These are phyloP conservation scores for Sebastes jordani DNA, from an alignment of 2,797 vertebrate species.

Conservation along the genomic window DNA sequence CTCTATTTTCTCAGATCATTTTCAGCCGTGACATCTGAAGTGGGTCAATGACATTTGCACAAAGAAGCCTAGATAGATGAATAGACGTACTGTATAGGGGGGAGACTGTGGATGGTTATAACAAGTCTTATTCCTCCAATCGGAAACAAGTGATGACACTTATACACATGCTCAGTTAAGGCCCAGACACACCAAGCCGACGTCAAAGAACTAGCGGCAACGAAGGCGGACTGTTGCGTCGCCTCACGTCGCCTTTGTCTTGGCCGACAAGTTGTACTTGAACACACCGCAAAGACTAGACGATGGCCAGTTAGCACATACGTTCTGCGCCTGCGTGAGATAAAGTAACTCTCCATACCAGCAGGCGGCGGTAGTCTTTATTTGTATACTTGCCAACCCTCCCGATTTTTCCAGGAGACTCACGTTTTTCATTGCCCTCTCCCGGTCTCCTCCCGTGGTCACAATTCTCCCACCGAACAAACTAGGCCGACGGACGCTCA, in stretches of 20 bases:
- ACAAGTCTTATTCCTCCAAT: neutral
- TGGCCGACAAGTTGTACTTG: neutral
- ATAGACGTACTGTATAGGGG: neutral
- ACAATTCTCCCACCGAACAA: too few species aligned
- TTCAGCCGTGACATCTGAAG: slow-evolving; percentile 48
- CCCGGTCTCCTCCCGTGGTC: too few species aligned
- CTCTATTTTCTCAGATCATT: slow-evolving; percentile 59
- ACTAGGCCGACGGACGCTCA: neutral
- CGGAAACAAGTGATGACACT: too few species aligned
- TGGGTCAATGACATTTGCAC: slow-evolving; percentile 45
- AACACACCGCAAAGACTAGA: too few species aligned
- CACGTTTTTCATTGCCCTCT: too few species aligned
- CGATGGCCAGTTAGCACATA: too few species aligned
- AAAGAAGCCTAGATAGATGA: neutral
- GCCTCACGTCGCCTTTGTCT: too few species aligned
- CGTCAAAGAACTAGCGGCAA: neutral
- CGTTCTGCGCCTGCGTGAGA: too few species aligned
- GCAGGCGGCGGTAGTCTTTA: neutral
- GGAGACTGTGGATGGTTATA: neutral
- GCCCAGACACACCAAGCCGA: neutral
- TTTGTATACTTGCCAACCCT: neutral
- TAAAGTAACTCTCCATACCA: neutral
- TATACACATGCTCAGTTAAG: neutral
- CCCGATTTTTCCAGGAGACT: too few species aligned
- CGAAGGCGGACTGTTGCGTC: too few species aligned